phyloP scores from a whole-genome alignment of 1,140 invertebrate species.

The Papilio polytes region DNA sequence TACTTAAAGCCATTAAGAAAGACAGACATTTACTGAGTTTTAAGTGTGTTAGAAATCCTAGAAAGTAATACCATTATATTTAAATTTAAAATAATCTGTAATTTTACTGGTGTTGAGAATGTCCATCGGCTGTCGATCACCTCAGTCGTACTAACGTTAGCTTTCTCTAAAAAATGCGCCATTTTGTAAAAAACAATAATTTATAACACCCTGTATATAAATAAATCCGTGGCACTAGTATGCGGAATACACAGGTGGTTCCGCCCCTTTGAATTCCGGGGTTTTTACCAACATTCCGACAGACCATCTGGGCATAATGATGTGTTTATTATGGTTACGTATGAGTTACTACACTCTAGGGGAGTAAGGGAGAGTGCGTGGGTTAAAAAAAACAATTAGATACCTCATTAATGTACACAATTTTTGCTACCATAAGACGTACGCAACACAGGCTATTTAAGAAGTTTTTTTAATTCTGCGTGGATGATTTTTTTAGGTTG shows the following conservation, averaged over 20 bases:
- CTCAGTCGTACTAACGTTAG: no score
- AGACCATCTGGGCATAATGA: constrained; percentile 30
- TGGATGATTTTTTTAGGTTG: no score
- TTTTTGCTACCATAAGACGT: neutral
- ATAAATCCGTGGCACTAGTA: constrained; percentile 49
- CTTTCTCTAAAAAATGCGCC: no score
- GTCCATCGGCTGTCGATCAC: no score
- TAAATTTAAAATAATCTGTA: neutral
- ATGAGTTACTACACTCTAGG: neutral
- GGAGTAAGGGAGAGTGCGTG: neutral
- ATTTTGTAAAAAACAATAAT: neutral
- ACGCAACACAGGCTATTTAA: no score
- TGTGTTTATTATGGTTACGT: constrained; percentile 27
- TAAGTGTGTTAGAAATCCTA: no score
- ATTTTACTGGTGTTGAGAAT: no score
- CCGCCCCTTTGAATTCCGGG: constrained; percentile 66
- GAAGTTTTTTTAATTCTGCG: no score
- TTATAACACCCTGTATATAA: constrained; percentile 49
- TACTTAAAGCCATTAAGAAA: no score
- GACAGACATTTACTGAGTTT: no score
- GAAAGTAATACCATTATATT: no score
- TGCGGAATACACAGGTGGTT: constrained; percentile 71
- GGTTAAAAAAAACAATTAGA: neutral
- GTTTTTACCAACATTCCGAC: constrained; percentile 61
- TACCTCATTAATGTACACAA: neutral